Evolutionary conservation across 2,113 vertebrate species (phyloP).

Genomic region (Ptilonorhynchus violaceus): DNA sequence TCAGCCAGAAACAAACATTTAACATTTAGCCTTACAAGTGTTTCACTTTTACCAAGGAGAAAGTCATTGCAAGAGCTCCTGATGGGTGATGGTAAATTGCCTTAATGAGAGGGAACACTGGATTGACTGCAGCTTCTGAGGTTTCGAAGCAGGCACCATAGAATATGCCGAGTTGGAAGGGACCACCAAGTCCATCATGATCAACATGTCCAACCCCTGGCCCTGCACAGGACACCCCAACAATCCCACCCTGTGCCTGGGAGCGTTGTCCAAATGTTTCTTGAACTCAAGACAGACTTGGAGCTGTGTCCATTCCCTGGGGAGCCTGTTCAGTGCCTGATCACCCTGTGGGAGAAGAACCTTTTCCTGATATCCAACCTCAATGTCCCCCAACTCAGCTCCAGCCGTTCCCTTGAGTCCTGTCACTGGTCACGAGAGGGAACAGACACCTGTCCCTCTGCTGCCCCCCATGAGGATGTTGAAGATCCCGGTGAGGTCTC

Average conservation of each 20-base stretch:
- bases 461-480: fast-evolving
- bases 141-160: background rate
- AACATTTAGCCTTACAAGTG: background rate
- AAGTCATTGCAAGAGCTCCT: background rate
- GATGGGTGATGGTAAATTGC: background rate
- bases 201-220: background rate
- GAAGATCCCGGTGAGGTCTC: background rate
- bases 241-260: background rate
- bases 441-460: background rate
- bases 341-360: background rate
- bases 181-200: background rate
- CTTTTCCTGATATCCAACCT: background rate
- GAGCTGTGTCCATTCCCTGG: background rate
- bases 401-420: background rate
- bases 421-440: background rate
- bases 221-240: background rate
- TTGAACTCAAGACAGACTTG: background rate
- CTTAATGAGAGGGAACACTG: background rate
- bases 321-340: background rate
- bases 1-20: background rate
- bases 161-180: background rate
- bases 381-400: background rate
- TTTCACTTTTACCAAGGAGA: background rate
- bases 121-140: background rate
- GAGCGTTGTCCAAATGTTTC: fast-evolving